Evolutionary conservation across 2,888 invertebrate genomes (phyloP), one percentile per base, ranked within the genome.

Genomic region (Tetrapedia diversipes): DNA sequence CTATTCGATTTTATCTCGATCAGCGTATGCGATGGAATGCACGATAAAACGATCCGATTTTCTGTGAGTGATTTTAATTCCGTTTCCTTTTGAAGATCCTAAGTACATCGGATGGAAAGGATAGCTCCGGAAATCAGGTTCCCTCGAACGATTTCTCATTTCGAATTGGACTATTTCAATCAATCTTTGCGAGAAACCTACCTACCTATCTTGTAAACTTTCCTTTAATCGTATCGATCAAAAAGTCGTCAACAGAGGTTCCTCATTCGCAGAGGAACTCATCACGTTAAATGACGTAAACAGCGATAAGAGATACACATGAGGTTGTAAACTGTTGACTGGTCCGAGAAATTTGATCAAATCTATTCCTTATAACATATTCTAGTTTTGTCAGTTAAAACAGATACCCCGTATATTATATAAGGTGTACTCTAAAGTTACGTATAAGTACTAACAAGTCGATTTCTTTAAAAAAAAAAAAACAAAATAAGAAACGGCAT

Each of bases 1-100:
- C 43, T 51, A 70, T 53, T 75, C 66, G 76, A 75, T 78, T 83
- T 70, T 67, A 68, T 54, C 79, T 59, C 24, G 47, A 32, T 45
- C 22, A 22, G 54, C 47, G 43, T 47, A 24, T 45, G 22, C 24
- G 27, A 53, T 22, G 1, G 24, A 24, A 7, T 39, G 45, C 11
- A 32, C 53, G 72, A 82, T 79, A 69, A 70, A 81, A 64, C 63
- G 66, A 22, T 10, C 8, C 69, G 78, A 81, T 83, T 70, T 82
- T 76, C 64, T 47, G 53, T 45, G 1, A 47, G 22, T 22, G 61
- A 51, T 45, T 64, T 61, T 54, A 1, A 49, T 39, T 37, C 45
- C 29, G 4, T 19, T 24, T 6, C 39, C 19, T 14, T 14, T 3
- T 0, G n/a, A n/a, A 4, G 16, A 10, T 34, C 32, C 49, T 59